Evolutionary conservation across 2,888 invertebrate species (phyloP).

Genomic region (Oscheius onirici): DNA sequence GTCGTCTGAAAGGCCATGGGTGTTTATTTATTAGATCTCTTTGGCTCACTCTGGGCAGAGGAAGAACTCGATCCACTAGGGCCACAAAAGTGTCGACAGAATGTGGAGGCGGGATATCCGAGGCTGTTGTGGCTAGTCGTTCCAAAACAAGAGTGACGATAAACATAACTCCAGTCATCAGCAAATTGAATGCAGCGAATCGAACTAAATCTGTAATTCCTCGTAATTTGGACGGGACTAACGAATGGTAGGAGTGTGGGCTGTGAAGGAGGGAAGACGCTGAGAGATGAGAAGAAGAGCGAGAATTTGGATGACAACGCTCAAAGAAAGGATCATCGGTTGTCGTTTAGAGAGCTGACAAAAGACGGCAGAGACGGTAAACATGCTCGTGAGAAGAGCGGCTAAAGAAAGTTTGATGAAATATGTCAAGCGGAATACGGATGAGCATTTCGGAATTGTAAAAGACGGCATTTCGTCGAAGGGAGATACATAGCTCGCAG

Average conservation of each 20-base stretch:
- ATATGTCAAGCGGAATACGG: too few relatives aligned
- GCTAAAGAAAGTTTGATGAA: slow-evolving; percentile 59
- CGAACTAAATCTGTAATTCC: slow-evolving; percentile 59
- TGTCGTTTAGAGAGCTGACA: slow-evolving; percentile 66
- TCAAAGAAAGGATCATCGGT: slow-evolving; percentile 64
- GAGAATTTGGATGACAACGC: slow-evolving; percentile 65
- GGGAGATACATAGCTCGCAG: slow-evolving; percentile 65
- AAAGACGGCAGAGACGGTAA: slow-evolving; percentile 69
- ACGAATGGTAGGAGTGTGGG: slow-evolving; percentile 69
- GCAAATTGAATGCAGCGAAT: slow-evolving; percentile 69
- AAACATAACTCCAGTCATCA: slow-evolving; percentile 64
- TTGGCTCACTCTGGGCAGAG: slow-evolving; percentile 57
- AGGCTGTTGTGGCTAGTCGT: slow-evolving; percentile 56
- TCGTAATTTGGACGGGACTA: slow-evolving; percentile 32
- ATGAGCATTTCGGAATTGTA: slow-evolving; percentile 67
- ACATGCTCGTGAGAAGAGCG: slow-evolving; percentile 62
- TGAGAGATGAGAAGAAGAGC: slow-evolving; percentile 62
- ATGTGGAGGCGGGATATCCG: slow-evolving; percentile 68
- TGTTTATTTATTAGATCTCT: background rate
- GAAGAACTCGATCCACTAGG: slow-evolving; percentile 62
- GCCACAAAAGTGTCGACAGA: slow-evolving; percentile 52
- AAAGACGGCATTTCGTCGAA: slow-evolving; percentile 67
- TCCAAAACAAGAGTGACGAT: slow-evolving; percentile 63
- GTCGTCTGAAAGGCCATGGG: slow-evolving; percentile 43
- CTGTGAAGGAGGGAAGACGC: slow-evolving; percentile 68